A percentile compares a stretch with the other conserved stretches of the same genome.
These are phyloP conservation scores for Sciurus niger DNA, from an alignment of 2,113 vertebrate genomes.

Conservation along the genomic window DNA sequence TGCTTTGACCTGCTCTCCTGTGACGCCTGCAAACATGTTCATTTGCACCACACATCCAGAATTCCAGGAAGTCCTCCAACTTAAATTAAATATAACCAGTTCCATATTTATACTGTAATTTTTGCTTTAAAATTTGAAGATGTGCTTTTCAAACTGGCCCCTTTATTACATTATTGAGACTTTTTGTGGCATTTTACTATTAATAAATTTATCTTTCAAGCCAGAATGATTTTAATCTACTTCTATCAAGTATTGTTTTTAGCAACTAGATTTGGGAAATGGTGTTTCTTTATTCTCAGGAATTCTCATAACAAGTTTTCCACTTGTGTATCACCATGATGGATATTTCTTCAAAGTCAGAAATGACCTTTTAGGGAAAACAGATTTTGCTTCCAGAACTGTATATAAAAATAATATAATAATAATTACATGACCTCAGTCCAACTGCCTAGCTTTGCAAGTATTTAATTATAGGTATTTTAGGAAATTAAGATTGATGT, in stretches of 20 bases:
- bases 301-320: not conserved
- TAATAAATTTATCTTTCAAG: constrained; percentile 23
- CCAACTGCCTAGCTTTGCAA: not conserved
- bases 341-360: not conserved
- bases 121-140: constrained; percentile 10
- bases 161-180: not conserved
- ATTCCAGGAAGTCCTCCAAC: not conserved
- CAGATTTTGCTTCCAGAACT: not conserved
- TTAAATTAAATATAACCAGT: not conserved
- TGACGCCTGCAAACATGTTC: not conserved
- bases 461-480: not conserved
- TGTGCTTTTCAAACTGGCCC: not conserved
- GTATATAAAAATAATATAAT: not conserved
- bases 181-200: not conserved
- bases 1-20: not conserved
- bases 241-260: constrained; percentile 36
- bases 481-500: constrained; percentile 6
- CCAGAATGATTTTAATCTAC: not conserved
- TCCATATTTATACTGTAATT: not conserved
- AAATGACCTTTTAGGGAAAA: not conserved
- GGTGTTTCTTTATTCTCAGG: not conserved
- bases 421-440: not conserved
- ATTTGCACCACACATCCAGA: not conserved
- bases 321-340: not conserved
- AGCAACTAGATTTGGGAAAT: constrained; percentile 31